Conservation (phyloP, 2,797 vertebrate species). For the Sylvia borin region DNA sequence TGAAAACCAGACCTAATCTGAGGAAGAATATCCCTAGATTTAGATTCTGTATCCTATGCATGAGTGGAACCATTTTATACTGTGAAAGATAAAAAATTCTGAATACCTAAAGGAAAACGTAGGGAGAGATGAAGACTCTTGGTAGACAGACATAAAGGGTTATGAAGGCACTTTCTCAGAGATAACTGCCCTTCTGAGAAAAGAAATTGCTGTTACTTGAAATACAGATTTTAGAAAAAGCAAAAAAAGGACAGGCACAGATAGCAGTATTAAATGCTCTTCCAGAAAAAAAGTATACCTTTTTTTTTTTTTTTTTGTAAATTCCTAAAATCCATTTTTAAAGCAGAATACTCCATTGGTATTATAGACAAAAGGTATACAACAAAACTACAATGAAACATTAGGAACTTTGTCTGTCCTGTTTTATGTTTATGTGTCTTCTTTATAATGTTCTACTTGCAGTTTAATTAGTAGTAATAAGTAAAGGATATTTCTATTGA, state of each 20-base stretch:
- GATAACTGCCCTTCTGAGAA: not conserved
- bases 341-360: not conserved
- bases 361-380: not conserved
- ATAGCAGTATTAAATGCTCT: not conserved
- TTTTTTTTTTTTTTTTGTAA: not conserved
- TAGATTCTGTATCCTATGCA: not conserved
- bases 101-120: not conserved
- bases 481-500: not conserved
- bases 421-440: not conserved
- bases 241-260: not conserved
- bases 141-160: not conserved
- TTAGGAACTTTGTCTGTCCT: not conserved
- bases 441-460: not conserved
- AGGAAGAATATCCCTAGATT: not conserved
- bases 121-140: not conserved
- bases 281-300: not conserved
- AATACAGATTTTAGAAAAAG: not conserved
- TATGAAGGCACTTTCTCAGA: not conserved
- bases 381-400: not conserved
- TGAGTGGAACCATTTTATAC: not conserved
- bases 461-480: not conserved
- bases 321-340: not conserved
- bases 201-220: not conserved
- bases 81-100: not conserved
- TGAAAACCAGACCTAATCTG: not conserved